phyloP scores from a whole-genome alignment of 1,140 invertebrate species.

The Coelopa frigida region DNA sequence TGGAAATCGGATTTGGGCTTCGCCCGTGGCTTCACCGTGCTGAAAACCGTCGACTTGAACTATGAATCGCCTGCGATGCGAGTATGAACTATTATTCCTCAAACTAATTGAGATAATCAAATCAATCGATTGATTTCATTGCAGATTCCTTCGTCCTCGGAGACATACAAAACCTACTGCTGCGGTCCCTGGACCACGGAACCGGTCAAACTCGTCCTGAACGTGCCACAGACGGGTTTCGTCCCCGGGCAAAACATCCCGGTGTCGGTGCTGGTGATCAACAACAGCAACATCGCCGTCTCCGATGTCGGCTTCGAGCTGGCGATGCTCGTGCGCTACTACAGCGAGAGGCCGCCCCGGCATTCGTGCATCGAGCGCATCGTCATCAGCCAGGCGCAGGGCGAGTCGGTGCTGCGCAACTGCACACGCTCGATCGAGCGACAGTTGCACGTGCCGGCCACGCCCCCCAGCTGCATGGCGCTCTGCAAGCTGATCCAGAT shows the following conservation, averaged over 20 bases:
- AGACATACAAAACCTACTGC: constrained; percentile 34
- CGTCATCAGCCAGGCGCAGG: constrained; percentile 48
- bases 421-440: constrained; percentile 26
- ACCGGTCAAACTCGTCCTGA: constrained; percentile 32
- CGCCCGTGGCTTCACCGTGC: constrained; percentile 64
- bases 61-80: constrained; percentile 43
- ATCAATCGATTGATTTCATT: neutral
- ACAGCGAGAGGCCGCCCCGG: constrained; percentile 47
- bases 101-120: neutral
- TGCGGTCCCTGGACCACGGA: constrained; percentile 39
- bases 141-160: constrained; percentile 29
- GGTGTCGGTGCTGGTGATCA: constrained; percentile 29
- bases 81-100: constrained; percentile 14
- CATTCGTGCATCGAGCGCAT: constrained; percentile 52
- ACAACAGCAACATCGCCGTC: constrained; percentile 48
- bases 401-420: constrained; percentile 46
- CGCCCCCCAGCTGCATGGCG: constrained; percentile 58
- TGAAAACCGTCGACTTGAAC: constrained; percentile 66
- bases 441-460: constrained; percentile 53
- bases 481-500: constrained; percentile 63
- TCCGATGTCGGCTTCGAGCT: constrained; percentile 47
- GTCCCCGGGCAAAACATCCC: constrained; percentile 38
- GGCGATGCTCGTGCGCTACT: constrained; percentile 43
- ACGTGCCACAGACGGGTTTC: constrained; percentile 35
- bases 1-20: constrained; percentile 69